Percentiles rank a stretch among this genome's conserved stretches.
These are phyloP conservation scores for Sinonovacula constricta DNA, from an alignment of 1,140 invertebrate species.

Conservation along the genomic window DNA sequence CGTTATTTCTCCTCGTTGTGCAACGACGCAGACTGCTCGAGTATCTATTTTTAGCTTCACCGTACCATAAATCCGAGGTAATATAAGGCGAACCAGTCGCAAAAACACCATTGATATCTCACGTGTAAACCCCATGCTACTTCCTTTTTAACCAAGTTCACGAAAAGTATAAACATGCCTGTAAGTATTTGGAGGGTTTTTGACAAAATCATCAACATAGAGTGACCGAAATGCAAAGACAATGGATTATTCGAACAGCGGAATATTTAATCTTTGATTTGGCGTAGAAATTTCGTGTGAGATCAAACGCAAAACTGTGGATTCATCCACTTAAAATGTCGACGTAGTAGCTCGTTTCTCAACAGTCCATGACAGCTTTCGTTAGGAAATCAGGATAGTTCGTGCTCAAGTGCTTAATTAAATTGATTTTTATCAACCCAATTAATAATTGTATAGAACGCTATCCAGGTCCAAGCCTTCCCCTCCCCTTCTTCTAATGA, in stretches of 20 bases:
- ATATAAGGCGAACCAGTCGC: constrained; percentile 17
- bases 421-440: no score
- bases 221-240: not conserved
- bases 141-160: constrained; percentile 54
- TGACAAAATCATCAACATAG: constrained; percentile 1
- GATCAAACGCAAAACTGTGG: not conserved
- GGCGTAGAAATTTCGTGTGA: constrained; percentile 9
- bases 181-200: constrained; percentile 35
- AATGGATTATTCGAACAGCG: not conserved
- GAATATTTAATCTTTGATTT: not conserved
- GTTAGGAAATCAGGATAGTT: no score
- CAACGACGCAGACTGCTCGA: no score
- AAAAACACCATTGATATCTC: constrained; percentile 36
- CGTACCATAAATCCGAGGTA: no score
- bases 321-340: not conserved
- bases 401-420: no score
- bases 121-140: constrained; percentile 51
- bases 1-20: no score
- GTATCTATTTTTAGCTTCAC: no score
- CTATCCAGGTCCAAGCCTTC: no score
- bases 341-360: not conserved
- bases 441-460: no score
- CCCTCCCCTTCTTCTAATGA: no score
- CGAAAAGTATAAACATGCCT: constrained; percentile 57
- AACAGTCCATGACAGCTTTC: no score